phyloP scores from a whole-genome alignment of 2,113 vertebrate genomes.

The Axis porcinus region DNA sequence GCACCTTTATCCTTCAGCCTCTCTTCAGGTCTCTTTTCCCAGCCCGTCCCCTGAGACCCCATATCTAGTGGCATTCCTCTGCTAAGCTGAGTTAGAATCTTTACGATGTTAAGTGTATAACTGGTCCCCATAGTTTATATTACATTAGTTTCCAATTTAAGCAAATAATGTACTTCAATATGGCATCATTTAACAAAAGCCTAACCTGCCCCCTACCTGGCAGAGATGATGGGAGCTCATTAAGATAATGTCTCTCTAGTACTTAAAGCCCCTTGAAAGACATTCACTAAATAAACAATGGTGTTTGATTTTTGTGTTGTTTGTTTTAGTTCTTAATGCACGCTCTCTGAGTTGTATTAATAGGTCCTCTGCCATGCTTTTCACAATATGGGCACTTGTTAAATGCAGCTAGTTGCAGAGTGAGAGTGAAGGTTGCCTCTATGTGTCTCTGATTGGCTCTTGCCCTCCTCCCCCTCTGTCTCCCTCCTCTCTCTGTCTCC shows the following conservation, averaged over 20 bases:
- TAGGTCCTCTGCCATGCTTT: neutral
- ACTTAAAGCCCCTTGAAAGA: constrained; percentile 54
- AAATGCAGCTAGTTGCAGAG: neutral
- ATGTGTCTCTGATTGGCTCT: neutral
- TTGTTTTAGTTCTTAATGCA: constrained; percentile 44
- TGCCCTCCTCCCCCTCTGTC: neutral
- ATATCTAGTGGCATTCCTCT: neutral
- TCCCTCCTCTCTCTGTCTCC: neutral
- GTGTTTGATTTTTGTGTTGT: constrained; percentile 42
- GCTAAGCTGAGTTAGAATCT: neutral
- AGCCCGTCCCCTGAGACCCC: neutral
- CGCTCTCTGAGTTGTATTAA: neutral
- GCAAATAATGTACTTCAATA: constrained; percentile 14
- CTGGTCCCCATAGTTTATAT: neutral
- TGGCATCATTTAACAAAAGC: constrained; percentile 48
- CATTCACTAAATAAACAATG: constrained; percentile 43
- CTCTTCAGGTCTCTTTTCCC: neutral
- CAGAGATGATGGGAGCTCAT: constrained; percentile 47
- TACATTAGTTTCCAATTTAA: constrained; percentile 2
- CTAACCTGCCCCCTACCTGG: constrained; percentile 56
- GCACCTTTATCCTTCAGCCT: neutral
- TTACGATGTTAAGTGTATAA: neutral
- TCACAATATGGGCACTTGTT: neutral
- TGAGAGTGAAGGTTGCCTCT: neutral
- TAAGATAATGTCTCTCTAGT: constrained; percentile 59